These are phyloP conservation scores for Seriola rivoliana DNA, from an alignment of 2,113 vertebrate genomes.

Conservation along the genomic window DNA sequence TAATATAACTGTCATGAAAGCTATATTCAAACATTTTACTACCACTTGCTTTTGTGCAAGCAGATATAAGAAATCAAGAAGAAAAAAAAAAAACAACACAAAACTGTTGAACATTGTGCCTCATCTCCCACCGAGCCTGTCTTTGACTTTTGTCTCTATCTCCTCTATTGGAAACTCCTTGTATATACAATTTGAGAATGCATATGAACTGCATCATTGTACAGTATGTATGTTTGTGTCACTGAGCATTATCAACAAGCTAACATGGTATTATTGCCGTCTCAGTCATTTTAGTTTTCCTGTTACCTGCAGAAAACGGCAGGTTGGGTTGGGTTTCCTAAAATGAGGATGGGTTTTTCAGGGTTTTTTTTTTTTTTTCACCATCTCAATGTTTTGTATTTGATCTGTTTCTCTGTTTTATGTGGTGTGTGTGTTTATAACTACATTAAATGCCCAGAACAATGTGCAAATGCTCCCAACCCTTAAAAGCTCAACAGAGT, in stretches of 20 bases:
- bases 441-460: not conserved
- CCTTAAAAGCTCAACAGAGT: not conserved
- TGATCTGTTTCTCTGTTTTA: not conserved
- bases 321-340: conserved; percentile 39
- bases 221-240: conserved; percentile 42
- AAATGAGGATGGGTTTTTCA: not conserved
- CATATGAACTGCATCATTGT: conserved; percentile 63
- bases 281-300: conserved; percentile 21
- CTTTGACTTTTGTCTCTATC: conserved; percentile 66
- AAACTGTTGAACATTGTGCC: conserved; percentile 80
- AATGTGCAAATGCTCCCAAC: not conserved
- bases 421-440: not conserved
- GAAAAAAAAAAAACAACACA: conserved; percentile 27
- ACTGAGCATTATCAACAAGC: conserved; percentile 50
- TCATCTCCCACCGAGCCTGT: conserved; percentile 82
- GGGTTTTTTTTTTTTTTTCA: not conserved
- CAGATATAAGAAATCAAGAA: conserved; percentile 66
- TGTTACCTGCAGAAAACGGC: conserved; percentile 32
- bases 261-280: conserved; percentile 28
- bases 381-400: not conserved
- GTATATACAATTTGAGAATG: conserved; percentile 59
- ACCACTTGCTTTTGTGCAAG: conserved; percentile 78
- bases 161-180: conserved; percentile 55
- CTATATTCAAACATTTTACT: conserved; percentile 63
- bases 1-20: conserved; percentile 74